Evolutionary conservation across 2,797 vertebrate species (phyloP).

Genomic region (Rallus crepitans): DNA sequence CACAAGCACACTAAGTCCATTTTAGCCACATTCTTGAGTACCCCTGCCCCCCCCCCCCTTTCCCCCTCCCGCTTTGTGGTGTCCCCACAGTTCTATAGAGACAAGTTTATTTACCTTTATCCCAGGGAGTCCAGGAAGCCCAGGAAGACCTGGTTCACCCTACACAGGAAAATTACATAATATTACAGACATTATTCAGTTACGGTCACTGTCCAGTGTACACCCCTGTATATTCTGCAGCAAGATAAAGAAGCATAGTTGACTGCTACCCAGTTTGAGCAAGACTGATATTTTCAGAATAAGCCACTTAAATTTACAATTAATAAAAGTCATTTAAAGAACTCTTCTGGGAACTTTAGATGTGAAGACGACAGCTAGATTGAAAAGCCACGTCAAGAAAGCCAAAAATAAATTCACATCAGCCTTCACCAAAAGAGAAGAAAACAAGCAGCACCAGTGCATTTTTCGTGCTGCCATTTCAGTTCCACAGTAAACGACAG

Average conservation of each 20-base stretch:
- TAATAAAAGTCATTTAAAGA: not conserved
- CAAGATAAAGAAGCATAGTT: not conserved
- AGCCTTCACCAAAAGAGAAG: not conserved
- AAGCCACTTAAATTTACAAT: not conserved
- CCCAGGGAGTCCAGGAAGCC: slow-evolving; percentile 99
- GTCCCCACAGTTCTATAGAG: not conserved
- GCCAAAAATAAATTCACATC: not conserved
- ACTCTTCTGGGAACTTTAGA: not conserved
- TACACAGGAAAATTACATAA: slow-evolving; percentile 94
- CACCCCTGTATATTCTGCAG: slow-evolving; percentile 39
- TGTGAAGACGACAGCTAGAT: not conserved
- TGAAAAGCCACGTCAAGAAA: not conserved
- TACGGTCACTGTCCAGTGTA: not conserved
- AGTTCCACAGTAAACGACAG: not conserved
- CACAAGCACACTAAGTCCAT: not conserved
- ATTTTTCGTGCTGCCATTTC: not conserved
- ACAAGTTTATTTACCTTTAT: slow-evolving; percentile 95
- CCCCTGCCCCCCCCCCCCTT: too few relatives aligned
- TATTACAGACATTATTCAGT: slow-evolving; percentile 84
- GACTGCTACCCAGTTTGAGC: not conserved
- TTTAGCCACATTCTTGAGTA: not conserved
- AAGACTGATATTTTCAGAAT: not conserved
- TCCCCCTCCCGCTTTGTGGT: not conserved
- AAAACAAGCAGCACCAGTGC: not conserved
- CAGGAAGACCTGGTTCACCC: slow-evolving; percentile 99